Evolutionary conservation across 2,113 vertebrate species (phyloP).

Genomic region (Mandrillus leucophaeus): DNA sequence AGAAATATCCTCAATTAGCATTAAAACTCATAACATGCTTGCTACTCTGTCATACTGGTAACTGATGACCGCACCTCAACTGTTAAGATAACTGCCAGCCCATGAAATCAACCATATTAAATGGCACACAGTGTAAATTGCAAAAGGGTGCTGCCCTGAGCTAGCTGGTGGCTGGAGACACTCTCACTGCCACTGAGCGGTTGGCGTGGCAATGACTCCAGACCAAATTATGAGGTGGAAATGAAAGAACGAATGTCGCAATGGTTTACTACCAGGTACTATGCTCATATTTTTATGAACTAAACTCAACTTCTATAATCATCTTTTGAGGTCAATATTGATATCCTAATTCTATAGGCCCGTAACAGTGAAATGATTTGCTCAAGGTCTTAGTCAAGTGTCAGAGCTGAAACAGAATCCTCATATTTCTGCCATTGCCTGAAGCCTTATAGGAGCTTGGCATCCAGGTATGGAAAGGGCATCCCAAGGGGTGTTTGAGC

Average conservation of each 20-base stretch:
- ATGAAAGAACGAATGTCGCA: slow-evolving; percentile 11
- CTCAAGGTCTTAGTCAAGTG: slow-evolving; percentile 12
- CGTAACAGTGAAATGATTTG: slow-evolving; percentile 19
- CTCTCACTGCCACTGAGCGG: slow-evolving; percentile 1
- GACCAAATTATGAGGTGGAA: background rate
- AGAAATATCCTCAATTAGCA: background rate
- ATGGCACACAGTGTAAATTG: background rate
- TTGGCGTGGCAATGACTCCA: background rate
- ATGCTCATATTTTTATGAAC: slow-evolving; percentile 33
- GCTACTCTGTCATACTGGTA: background rate
- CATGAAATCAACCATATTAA: background rate
- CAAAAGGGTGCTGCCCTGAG: background rate
- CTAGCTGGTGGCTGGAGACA: background rate
- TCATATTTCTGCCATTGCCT: background rate
- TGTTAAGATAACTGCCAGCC: background rate
- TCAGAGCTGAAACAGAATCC: slow-evolving; percentile 18
- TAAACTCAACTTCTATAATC: slow-evolving; percentile 45
- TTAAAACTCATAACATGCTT: slow-evolving; percentile 18
- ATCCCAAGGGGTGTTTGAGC: background rate
- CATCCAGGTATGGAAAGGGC: background rate
- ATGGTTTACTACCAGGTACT: background rate
- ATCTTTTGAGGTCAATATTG: slow-evolving; percentile 46
- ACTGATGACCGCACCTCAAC: background rate
- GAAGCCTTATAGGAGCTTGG: background rate
- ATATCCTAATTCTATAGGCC: slow-evolving; percentile 20